Percentiles rank a stretch among this genome's conserved stretches.
Conservation (phyloP, 2,113 vertebrate species). For the Eudyptes chrysolophus region DNA sequence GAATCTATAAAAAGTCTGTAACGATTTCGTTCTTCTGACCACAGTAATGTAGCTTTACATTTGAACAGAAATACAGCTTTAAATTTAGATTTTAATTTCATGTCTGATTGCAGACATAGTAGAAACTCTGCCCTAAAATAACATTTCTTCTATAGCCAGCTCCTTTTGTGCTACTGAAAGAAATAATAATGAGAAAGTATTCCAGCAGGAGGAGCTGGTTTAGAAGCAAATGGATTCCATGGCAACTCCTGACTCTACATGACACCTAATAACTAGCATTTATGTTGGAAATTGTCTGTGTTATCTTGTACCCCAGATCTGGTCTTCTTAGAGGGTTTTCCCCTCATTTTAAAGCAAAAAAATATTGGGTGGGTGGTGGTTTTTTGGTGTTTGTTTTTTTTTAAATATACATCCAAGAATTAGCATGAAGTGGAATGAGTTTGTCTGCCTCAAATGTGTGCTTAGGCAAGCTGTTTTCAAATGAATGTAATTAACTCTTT, state of each 20-base stretch:
- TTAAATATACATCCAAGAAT: slow-evolving; percentile 46
- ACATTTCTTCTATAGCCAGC: slow-evolving; percentile 40
- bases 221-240: slow-evolving; percentile 83
- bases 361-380: not conserved
- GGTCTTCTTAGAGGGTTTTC: slow-evolving; percentile 64
- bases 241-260: slow-evolving; percentile 84
- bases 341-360: slow-evolving; percentile 65
- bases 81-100: slow-evolving; percentile 69
- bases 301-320: slow-evolving; percentile 66
- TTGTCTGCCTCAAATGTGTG: slow-evolving; percentile 13
- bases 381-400: not conserved
- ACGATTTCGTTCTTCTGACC: slow-evolving; percentile 2
- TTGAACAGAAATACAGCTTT: slow-evolving; percentile 32
- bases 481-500: not conserved
- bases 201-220: slow-evolving; percentile 82
- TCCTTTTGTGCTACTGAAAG: slow-evolving; percentile 52
- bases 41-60: slow-evolving; percentile 1
- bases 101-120: slow-evolving; percentile 27
- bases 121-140: slow-evolving; percentile 47
- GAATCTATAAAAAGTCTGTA: slow-evolving; percentile 14
- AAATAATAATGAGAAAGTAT: slow-evolving; percentile 81
- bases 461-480: slow-evolving; percentile 32
- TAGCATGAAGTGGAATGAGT: slow-evolving; percentile 17
- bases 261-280: slow-evolving; percentile 79
- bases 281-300: slow-evolving; percentile 76